Percentiles rank a stretch among this genome's conserved stretches.
These are phyloP conservation scores for Nephrotoma appendiculata DNA, from an alignment of 2,888 invertebrate species.

Conservation along the genomic window DNA sequence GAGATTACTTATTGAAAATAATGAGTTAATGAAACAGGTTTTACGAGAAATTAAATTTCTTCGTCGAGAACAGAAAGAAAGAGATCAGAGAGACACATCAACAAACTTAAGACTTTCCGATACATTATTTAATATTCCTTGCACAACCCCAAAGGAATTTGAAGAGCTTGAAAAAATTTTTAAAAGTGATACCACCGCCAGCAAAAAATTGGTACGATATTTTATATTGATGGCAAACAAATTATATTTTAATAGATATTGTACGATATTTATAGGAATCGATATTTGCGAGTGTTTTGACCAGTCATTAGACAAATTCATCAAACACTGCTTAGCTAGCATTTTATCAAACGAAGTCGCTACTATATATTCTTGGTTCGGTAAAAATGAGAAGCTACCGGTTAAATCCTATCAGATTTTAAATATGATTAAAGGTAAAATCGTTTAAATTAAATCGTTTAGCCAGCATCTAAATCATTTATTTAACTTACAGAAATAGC, in stretches of 20 bases:
- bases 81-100: background rate
- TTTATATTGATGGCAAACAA: background rate
- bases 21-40: background rate
- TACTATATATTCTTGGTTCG: background rate
- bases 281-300: background rate
- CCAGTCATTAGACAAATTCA: background rate
- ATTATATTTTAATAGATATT: background rate
- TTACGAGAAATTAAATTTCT: background rate
- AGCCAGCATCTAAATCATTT: background rate
- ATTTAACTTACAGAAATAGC: background rate
- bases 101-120: too few relatives aligned
- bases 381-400: background rate
- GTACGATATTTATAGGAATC: background rate
- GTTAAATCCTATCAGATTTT: background rate
- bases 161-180: too few relatives aligned
- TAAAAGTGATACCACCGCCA: too few relatives aligned
- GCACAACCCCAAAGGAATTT: too few relatives aligned
- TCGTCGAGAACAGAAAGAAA: background rate
- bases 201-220: background rate
- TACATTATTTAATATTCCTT: too few relatives aligned
- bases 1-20: background rate
- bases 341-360: background rate
- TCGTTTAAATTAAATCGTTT: background rate
- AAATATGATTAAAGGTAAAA: slow-evolving; percentile 1
- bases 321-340: background rate